A percentile compares a stretch with the other conserved stretches of the same genome.
Conservation (phyloP, 2,797 vertebrate species). For the Brachyalestes nurse region DNA sequence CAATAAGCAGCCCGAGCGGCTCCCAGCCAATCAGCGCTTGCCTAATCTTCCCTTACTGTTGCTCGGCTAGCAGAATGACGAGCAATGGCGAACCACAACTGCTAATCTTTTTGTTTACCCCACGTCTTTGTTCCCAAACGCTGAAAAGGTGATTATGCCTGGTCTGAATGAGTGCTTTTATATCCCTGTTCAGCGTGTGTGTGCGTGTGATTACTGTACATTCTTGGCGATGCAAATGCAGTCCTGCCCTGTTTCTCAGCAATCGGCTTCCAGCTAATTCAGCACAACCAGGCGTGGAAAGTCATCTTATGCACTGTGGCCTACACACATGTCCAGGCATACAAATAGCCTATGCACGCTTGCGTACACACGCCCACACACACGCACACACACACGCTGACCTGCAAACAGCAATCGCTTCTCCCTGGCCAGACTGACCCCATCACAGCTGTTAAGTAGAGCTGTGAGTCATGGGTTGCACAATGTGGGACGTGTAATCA, state of each 20-base stretch:
- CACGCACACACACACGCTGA: constrained; percentile 27
- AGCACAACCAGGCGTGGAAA: constrained; percentile 34
- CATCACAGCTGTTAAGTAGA: constrained; percentile 59
- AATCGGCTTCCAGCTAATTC: constrained; percentile 45
- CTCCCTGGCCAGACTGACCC: constrained; percentile 45
- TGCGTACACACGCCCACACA: no score
- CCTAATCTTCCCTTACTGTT: constrained; percentile 21
- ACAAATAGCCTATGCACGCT: neutral
- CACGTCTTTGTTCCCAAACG: constrained; percentile 15
- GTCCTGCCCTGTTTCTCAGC: constrained; percentile 36
- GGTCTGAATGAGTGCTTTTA: constrained; percentile 27
- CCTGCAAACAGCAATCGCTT: constrained; percentile 46
- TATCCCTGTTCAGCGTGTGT: constrained; percentile 39
- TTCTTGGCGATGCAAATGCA: constrained; percentile 33
- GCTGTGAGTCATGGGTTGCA: constrained; percentile 74
- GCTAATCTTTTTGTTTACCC: constrained; percentile 47
- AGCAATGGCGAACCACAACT: neutral
- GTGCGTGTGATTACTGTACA: constrained; percentile 50
- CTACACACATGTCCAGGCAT: neutral
- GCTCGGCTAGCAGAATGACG: neutral
- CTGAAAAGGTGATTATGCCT: constrained; percentile 26
- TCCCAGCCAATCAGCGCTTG: neutral
- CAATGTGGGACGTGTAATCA: constrained; percentile 72
- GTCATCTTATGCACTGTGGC: constrained; percentile 38
- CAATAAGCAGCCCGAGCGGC: constrained; percentile 10